Evolutionary conservation across 2,797 vertebrate genomes (phyloP).

Genomic region (Cyclopterus lumpus): DNA sequence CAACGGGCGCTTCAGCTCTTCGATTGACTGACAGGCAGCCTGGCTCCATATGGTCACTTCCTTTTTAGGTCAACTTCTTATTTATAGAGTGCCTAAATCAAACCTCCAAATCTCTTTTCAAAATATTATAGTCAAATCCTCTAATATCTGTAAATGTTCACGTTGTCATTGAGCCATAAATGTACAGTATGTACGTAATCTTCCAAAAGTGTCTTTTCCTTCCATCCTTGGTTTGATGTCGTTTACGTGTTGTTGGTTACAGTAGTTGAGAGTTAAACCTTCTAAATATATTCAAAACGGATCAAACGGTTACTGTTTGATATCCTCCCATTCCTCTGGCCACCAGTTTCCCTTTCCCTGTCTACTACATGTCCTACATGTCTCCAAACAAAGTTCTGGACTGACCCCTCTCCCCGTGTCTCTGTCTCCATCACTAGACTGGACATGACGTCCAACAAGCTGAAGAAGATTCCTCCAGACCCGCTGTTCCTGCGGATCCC

Average conservation of each 20-base stretch:
- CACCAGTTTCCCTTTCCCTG: background rate
- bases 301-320: background rate
- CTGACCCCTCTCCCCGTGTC: background rate
- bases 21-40: background rate
- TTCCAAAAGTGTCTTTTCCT: background rate
- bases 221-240: background rate
- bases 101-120: background rate
- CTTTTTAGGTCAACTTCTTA: background rate
- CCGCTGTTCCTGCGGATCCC: slow-evolving; percentile 91
- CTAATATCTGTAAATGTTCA: background rate
- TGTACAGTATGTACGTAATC: background rate
- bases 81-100: background rate
- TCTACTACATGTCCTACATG: no score
- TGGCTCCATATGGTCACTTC: no score
- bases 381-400: background rate
- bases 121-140: background rate
- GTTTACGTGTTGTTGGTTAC: background rate
- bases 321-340: background rate
- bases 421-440: slow-evolving; percentile 72
- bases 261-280: background rate
- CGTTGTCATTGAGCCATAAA: background rate
- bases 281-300: background rate
- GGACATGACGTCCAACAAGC: slow-evolving; percentile 95
- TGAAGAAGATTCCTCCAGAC: slow-evolving; percentile 93
- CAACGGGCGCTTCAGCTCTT: background rate